phyloP scores from a whole-genome alignment of 2,113 vertebrate species.

The Oncorhynchus keta region DNA sequence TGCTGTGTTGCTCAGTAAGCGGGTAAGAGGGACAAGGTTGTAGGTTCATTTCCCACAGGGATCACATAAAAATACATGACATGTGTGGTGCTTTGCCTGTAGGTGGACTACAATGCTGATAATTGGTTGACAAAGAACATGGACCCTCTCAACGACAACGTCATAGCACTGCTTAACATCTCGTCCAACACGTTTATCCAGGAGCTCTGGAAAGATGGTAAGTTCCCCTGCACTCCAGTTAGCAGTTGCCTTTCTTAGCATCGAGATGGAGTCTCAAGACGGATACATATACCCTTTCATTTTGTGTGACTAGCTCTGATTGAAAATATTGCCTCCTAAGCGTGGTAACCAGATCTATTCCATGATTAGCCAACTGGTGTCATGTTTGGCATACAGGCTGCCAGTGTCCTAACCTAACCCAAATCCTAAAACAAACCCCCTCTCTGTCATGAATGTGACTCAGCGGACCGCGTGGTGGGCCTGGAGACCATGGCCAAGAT shows the following conservation, averaged over 20 bases:
- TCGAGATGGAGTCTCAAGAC: neutral
- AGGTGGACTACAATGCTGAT: constrained; percentile 91
- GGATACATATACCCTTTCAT: neutral
- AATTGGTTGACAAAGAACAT: constrained; percentile 97
- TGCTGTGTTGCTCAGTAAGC: neutral
- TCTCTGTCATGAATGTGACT: neutral
- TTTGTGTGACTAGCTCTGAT: neutral
- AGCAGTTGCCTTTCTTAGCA: neutral
- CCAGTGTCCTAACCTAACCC: neutral
- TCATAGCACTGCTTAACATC: constrained; percentile 85
- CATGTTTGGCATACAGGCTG: neutral
- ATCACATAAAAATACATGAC: no score
- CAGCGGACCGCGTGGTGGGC: constrained; percentile 94
- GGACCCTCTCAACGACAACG: constrained; percentile 94
- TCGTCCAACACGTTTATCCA: constrained; percentile 89
- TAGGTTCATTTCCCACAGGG: no score
- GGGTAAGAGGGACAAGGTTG: neutral
- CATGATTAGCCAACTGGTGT: no score
- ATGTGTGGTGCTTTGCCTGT: neutral
- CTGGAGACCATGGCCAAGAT: constrained; percentile 95
- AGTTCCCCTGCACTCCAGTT: constrained; percentile 23
- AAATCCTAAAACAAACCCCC: neutral
- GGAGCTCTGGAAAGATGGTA: constrained; percentile 95
- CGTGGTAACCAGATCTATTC: no score
- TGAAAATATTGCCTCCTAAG: neutral